Conservation (phyloP, 2,888 invertebrate species). For the Epicampocera succincta region DNA sequence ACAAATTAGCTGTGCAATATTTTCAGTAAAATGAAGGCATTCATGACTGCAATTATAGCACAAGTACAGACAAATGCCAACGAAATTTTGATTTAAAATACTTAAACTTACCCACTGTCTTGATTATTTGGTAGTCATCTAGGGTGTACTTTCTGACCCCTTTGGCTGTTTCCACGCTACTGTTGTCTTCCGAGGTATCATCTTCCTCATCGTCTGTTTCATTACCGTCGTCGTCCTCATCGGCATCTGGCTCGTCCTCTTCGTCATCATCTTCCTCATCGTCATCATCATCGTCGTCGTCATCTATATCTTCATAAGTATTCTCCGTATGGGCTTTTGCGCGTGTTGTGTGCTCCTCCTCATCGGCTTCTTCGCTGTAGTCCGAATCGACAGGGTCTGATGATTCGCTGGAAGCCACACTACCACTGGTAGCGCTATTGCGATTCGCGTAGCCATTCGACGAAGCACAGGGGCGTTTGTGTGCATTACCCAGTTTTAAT, state of each 20-base stretch:
- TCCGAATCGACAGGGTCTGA: slow-evolving; percentile 81
- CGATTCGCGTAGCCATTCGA: slow-evolving; percentile 67
- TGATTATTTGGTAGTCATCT: slow-evolving; percentile 92
- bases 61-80: not conserved
- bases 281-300: slow-evolving; percentile 72
- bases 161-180: slow-evolving; percentile 78
- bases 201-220: slow-evolving; percentile 78
- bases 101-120: slow-evolving; percentile 90
- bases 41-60: no score
- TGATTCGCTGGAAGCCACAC: slow-evolving; percentile 78
- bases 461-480: slow-evolving; percentile 29
- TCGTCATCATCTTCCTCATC: slow-evolving; percentile 74
- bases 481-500: slow-evolving; percentile 73
- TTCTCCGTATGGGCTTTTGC: slow-evolving; percentile 66
- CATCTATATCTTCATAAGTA: slow-evolving; percentile 70
- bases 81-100: not conserved
- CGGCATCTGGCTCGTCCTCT: slow-evolving; percentile 75
- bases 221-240: slow-evolving; percentile 77
- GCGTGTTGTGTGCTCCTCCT: slow-evolving; percentile 69
- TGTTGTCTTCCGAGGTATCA: slow-evolving; percentile 81
- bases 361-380: slow-evolving; percentile 78
- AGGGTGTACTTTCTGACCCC: slow-evolving; percentile 85
- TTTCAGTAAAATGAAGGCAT: no score
- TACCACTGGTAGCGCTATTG: slow-evolving; percentile 64
- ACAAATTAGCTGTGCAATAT: not conserved